These are phyloP conservation scores for Drepanosiphum platanoidis DNA, from an alignment of 2,888 invertebrate genomes.

Conservation along the genomic window DNA sequence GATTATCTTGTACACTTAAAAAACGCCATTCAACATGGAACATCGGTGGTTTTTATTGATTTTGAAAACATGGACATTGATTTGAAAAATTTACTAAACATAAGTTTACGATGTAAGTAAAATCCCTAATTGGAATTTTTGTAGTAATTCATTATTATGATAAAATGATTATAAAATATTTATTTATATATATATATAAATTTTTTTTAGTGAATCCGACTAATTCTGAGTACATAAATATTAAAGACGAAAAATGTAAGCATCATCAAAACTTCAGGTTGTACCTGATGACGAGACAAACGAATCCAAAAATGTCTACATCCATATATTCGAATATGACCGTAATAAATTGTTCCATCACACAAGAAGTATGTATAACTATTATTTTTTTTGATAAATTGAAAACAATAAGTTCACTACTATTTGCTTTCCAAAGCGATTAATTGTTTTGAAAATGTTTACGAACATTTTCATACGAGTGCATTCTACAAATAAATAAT, in stretches of 20 bases:
- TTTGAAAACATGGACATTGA: slow-evolving; percentile 93
- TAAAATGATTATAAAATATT: not conserved
- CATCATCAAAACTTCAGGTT: slow-evolving; percentile 88
- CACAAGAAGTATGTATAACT: slow-evolving; percentile 74
- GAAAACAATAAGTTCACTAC: too few relatives aligned
- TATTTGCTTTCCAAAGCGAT: too few relatives aligned
- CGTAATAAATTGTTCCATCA: slow-evolving; percentile 92
- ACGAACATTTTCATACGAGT: too few relatives aligned
- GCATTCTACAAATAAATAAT: too few relatives aligned
- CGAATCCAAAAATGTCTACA: slow-evolving; percentile 88
- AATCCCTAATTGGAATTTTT: too few relatives aligned
- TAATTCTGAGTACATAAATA: slow-evolving; percentile 12
- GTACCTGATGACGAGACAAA: slow-evolving; percentile 88
- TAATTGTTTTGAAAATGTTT: too few relatives aligned
- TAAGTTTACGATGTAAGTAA: slow-evolving; percentile 75
- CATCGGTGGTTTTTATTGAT: slow-evolving; percentile 88
- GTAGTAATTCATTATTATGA: not conserved
- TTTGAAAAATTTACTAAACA: slow-evolving; percentile 86
- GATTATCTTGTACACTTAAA: slow-evolving; percentile 89
- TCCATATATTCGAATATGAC: slow-evolving; percentile 86
- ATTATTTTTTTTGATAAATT: too few relatives aligned
- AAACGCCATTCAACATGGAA: slow-evolving; percentile 88
- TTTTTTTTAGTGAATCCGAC: slow-evolving; percentile 5
- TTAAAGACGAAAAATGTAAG: slow-evolving; percentile 80
- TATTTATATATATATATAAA: not conserved